Base-by-base conservation (phyloP, 1,140 invertebrate species). In the Dreissena polymorpha region DNA sequence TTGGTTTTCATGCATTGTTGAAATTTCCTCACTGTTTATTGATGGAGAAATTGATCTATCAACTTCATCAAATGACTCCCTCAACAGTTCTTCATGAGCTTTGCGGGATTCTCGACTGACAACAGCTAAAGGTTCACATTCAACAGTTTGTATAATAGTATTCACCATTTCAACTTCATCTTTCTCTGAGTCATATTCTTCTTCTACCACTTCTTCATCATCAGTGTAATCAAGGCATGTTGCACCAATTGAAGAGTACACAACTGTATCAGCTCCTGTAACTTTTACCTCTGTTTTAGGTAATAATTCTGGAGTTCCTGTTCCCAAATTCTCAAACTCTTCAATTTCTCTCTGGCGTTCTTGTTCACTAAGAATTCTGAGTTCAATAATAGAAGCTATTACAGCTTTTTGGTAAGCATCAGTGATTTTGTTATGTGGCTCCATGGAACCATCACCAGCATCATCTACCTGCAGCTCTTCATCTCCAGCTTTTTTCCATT, bases 341-440 rank as follows among this genome's bases (percentile, higher is more conserved):
- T 83, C 73, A 23, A 83, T 18, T 51, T 73, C 21, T 63, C 21
- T 69, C 27, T 77, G 23, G 86, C 84, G 71, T 83, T 83, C 60
- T 87, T 80, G 25, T 89, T 85, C 73, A 84, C 77, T 72, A 86
- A 78, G 57, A 78, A 91, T 85, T 90, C 90, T 77, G 23, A 85
- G 90, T 84, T 91, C 90, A 21, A 88, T 69, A n/a, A 92, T 89
- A 50, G 85, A 89, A 25, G 84, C 79, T 64, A 92, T 89, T 13
- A 92, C 90, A 74, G 87, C 83, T 69, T 88, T 83, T 83, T 90
- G 87, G 85, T 92, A 87, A 10, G 89, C 86, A 72, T 89, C 84
- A 50, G 84, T 77, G 63, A 91, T 91, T 14, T 88, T 70, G n/a
- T 91, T 89, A 88, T 92, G 89, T 67, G 91, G 90, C 80, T 92